Percentiles rank a stretch among this genome's conserved stretches.
phyloP scores from a whole-genome alignment of 2,888 invertebrate species.

The Lasioglossum malachurum region DNA sequence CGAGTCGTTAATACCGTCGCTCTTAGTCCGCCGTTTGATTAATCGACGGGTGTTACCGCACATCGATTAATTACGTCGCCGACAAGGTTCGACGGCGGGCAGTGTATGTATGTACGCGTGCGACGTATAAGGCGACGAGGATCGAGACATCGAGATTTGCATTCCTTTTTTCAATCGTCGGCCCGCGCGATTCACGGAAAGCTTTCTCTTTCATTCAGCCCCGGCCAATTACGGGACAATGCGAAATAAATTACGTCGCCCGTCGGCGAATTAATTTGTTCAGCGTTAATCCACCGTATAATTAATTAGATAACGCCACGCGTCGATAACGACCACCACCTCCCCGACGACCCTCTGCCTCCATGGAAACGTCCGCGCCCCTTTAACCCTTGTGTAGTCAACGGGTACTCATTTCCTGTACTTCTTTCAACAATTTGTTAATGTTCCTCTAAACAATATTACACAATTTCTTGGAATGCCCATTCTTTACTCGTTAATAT shows the following conservation, averaged over 20 bases:
- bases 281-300: constrained; percentile 36
- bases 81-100: background rate
- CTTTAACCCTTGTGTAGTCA: background rate
- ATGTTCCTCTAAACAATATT: too few species aligned
- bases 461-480: too few species aligned
- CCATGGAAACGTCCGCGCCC: background rate
- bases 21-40: background rate
- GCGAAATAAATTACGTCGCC: constrained; percentile 55
- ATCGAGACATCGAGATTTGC: constrained; percentile 34
- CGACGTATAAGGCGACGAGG: constrained; percentile 33
- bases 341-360: background rate
- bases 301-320: constrained; percentile 42
- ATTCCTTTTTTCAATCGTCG: constrained; percentile 41
- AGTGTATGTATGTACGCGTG: background rate
- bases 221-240: constrained; percentile 65
- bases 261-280: constrained; percentile 42
- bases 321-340: constrained; percentile 8
- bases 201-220: constrained; percentile 60
- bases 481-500: too few species aligned
- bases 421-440: too few species aligned
- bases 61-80: background rate
- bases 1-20: background rate
- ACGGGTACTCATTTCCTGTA: too few species aligned
- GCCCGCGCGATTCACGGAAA: constrained; percentile 47
- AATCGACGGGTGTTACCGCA: background rate